phyloP scores from a whole-genome alignment of 2,888 invertebrate genomes.

The Nasonia oneida region DNA sequence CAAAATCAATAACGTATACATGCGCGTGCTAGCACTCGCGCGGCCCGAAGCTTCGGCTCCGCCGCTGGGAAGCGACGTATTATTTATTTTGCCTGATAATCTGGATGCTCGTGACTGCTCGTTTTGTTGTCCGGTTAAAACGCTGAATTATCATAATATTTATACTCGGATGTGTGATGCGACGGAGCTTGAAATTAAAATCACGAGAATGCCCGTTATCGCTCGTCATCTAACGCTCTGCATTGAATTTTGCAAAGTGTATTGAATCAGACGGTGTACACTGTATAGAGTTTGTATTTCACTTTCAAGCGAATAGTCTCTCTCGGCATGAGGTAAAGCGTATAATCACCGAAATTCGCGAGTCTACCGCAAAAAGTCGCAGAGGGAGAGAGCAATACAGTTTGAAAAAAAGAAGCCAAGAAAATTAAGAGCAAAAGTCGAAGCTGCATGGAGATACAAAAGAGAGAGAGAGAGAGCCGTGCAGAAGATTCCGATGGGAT shows the following conservation, averaged over 20 bases:
- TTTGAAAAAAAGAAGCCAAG: background rate
- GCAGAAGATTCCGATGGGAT: no score
- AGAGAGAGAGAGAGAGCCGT: background rate
- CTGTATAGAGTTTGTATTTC: no score
- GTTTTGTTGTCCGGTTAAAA: slow-evolving; percentile 5
- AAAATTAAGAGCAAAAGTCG: slow-evolving; percentile 36
- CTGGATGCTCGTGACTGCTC: slow-evolving; percentile 6
- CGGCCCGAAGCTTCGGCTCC: background rate
- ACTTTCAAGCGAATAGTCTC: no score
- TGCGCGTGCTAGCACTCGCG: background rate
- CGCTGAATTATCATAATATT: slow-evolving; percentile 26
- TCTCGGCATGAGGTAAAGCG: no score
- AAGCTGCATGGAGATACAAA: background rate
- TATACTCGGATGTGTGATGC: no score
- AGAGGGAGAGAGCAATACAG: background rate
- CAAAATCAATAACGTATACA: slow-evolving; percentile 32
- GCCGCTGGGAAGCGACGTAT: background rate
- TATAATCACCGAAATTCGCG: no score
- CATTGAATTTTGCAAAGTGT: background rate
- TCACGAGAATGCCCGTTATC: background rate
- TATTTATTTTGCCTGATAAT: slow-evolving; percentile 37
- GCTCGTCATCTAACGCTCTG: background rate
- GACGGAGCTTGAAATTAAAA: background rate
- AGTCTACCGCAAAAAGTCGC: background rate
- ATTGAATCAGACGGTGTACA: no score